Evolutionary conservation across 1,140 invertebrate species (phyloP).

Genomic region (Zaprionus taronus): DNA sequence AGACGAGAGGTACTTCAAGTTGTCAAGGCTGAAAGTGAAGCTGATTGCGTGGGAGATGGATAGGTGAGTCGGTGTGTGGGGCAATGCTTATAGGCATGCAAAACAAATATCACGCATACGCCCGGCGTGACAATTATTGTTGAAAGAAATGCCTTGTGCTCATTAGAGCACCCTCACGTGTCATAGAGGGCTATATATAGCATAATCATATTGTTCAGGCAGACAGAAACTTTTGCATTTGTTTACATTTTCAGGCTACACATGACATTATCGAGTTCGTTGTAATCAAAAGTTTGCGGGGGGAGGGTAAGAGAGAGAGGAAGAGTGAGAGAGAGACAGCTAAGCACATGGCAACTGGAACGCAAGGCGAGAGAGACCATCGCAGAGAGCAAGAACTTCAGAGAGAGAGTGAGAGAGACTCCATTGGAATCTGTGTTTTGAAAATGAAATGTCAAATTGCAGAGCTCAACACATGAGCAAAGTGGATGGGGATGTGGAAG

Average conservation of each 20-base stretch:
- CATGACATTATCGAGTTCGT: slow-evolving; percentile 36
- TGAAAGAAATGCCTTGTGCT: not conserved
- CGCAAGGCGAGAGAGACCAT: slow-evolving; percentile 21
- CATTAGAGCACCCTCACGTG: not conserved
- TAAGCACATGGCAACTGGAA: slow-evolving; percentile 31
- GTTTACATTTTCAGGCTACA: slow-evolving; percentile 69
- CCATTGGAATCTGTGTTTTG: slow-evolving; percentile 76
- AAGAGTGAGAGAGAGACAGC: slow-evolving; percentile 21
- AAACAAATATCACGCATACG: slow-evolving; percentile 10
- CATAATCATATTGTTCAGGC: slow-evolving; percentile 35
- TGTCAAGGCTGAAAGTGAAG: not conserved
- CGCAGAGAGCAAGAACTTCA: slow-evolving; percentile 12
- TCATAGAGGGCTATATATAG: slow-evolving; percentile 2
- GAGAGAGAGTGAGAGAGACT: slow-evolving; percentile 21
- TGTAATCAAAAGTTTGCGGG: slow-evolving; percentile 20
- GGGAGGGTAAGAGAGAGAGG: not conserved
- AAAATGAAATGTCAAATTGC: slow-evolving; percentile 78
- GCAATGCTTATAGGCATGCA: not conserved
- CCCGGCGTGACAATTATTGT: not conserved
- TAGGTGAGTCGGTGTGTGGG: no score
- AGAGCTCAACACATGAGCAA: slow-evolving; percentile 67
- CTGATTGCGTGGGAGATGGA: no score
- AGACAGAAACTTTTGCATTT: slow-evolving; percentile 46
- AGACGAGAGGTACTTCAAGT: not conserved
- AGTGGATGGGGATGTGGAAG: no score